These are phyloP conservation scores for Acestrorhynchus altus DNA, from an alignment of 2,797 vertebrate species.

Conservation along the genomic window DNA sequence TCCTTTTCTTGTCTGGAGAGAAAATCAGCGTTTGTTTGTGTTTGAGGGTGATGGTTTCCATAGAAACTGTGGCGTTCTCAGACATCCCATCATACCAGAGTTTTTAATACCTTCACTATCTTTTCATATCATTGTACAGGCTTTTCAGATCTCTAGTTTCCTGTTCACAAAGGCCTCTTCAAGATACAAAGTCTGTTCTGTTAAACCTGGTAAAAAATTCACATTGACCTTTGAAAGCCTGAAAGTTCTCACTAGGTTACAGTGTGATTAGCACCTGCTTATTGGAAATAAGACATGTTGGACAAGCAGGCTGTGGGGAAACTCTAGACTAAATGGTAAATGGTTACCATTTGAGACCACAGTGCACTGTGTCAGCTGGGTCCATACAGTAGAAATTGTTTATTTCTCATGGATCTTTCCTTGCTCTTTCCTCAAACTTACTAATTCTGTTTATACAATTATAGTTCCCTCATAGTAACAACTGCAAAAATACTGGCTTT, in stretches of 20 bases:
- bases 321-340: conserved; percentile 63
- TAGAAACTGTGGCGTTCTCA: conserved; percentile 71
- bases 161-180: conserved; percentile 7
- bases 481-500: not conserved
- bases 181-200: conserved; percentile 31
- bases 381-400: conserved; percentile 52
- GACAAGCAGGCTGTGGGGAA: conserved; percentile 35
- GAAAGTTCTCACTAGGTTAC: conserved; percentile 43
- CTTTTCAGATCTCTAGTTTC: conserved; percentile 31
- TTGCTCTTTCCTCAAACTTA: conserved; percentile 40
- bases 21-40: conserved; percentile 72
- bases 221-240: conserved; percentile 31
- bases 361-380: conserved; percentile 58
- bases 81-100: conserved; percentile 69
- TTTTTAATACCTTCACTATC: conserved; percentile 62
- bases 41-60: conserved; percentile 73
- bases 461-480: conserved; percentile 13
- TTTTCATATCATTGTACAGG: conserved; percentile 52
- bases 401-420: conserved; percentile 12
- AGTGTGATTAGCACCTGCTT: conserved; percentile 61
- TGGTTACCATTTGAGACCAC: conserved; percentile 53
- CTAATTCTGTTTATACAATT: conserved; percentile 39
- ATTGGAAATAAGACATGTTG: not conserved
- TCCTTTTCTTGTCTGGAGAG: conserved; percentile 60
- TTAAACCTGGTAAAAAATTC: conserved; percentile 19